Conservation (phyloP, 2,113 vertebrate species). For the Eulemur rufifrons region DNA sequence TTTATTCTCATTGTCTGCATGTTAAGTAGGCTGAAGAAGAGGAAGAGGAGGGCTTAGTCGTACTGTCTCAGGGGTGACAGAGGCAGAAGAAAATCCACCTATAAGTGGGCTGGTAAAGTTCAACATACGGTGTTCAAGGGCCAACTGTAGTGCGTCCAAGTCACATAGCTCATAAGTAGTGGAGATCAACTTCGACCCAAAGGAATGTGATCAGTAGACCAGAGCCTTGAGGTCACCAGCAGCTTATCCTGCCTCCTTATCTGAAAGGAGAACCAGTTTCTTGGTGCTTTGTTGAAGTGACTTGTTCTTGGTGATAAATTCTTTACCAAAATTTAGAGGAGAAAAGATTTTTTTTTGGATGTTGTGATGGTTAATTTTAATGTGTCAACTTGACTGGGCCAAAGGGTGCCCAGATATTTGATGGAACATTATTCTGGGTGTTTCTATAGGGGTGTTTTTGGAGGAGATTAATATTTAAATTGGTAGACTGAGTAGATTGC, state of each 20-base stretch:
- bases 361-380: background rate
- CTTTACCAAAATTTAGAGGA: background rate
- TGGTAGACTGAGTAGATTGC: background rate
- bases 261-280: background rate
- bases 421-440: background rate
- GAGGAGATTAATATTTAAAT: constrained; percentile 24
- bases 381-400: background rate
- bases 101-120: background rate
- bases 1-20: background rate
- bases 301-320: background rate
- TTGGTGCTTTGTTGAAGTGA: background rate
- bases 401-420: background rate
- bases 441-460: background rate
- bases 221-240: background rate
- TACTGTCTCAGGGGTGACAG: background rate
- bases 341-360: background rate
- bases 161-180: background rate
- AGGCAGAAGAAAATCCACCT: background rate
- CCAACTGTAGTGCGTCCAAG: background rate
- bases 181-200: background rate
- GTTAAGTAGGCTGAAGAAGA: background rate
- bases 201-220: background rate
- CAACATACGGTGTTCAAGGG: background rate
- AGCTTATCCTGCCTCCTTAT: background rate
- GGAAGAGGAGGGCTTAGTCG: no score